phyloP scores from a whole-genome alignment of 2,888 invertebrate species.

The Rotaria sp. region DNA sequence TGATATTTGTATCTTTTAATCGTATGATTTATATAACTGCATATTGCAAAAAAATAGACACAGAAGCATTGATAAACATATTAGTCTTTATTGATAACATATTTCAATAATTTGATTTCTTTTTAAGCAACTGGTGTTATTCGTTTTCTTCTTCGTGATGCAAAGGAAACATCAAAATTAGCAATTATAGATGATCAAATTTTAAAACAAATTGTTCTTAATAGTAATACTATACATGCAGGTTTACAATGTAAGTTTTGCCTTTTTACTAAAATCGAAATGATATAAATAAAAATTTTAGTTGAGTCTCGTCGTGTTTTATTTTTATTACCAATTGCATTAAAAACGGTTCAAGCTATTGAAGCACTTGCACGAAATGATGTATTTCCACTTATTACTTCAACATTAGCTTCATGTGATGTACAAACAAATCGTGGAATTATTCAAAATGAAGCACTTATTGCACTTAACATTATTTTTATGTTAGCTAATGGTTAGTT shows the following conservation, averaged over 20 bases:
- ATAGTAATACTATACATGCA: background rate
- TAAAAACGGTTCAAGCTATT: background rate
- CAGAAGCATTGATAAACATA: too few species aligned
- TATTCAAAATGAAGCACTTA: slow-evolving; percentile 20
- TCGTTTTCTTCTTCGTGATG: slow-evolving; percentile 21
- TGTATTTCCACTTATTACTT: background rate
- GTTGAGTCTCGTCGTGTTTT: slow-evolving; percentile 26
- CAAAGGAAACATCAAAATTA: slow-evolving; percentile 16
- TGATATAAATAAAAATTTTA: background rate
- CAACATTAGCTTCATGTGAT: slow-evolving; percentile 26
- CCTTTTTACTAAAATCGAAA: background rate
- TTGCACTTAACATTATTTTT: background rate
- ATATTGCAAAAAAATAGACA: too few species aligned
- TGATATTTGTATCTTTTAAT: too few species aligned
- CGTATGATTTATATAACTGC: too few species aligned
- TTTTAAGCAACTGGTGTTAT: background rate
- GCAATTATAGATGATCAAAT: background rate
- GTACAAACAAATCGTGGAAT: slow-evolving; percentile 21
- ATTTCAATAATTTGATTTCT: background rate
- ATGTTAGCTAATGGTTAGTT: background rate
- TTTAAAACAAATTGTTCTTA: background rate
- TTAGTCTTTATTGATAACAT: too few species aligned
- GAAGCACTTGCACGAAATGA: background rate
- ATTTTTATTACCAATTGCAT: background rate
- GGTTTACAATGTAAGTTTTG: background rate